Base-by-base conservation (phyloP, 2,888 invertebrate genomes). In the Hirudinaria manillensis region DNA sequence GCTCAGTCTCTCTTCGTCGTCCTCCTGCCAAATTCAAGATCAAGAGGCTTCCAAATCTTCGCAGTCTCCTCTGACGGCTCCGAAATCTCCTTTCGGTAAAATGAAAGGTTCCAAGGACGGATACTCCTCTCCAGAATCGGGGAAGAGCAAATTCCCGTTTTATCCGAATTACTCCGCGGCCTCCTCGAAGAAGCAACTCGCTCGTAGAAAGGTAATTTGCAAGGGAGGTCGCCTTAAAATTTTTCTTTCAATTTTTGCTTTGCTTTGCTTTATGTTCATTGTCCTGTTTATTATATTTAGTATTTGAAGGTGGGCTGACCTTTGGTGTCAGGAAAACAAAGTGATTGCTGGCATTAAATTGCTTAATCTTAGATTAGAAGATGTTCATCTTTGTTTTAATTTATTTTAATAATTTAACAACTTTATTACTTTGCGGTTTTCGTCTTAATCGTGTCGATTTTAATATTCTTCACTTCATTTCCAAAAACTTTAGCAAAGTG, bases 61-160 rank as follows among this genome's bases (percentile, higher is more conserved):
- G 16, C 32, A 32, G 36, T 68, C 68, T 34, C 32, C 36, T 36
- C n/a, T n/a, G 21, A 36, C 68, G 1, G 32, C 3, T 4, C 36
- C 36, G 7, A 29, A n/a, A 34, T 68, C 68, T n/a, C 36, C 36
- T 4, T 68, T 68, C 36, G 34, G 21, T 7, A 68, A 68, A 34
- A 68, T n/a, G 68, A 68, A 68, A 36, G 34, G 68, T 32, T 34
- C 34, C 68, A 68, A 68, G 68, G 68, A 68, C 21, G 29, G 68
- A 36, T 3, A 16, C 21, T 68, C 68, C 2, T 36, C 68, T 34
- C 34, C 32, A 24, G 32, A 34, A 24, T 34, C 68, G 27, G 29
- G 61, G 7, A 68, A 24, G 27, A 34, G 13, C 13, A 67, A 68
- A 21, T 32, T 29, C 32, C 16, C 34, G 32, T 68, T 68, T 34